Base-by-base conservation (phyloP, 92 coral and sea anemone genomes). In the Epizoanthus scotinus region DNA sequence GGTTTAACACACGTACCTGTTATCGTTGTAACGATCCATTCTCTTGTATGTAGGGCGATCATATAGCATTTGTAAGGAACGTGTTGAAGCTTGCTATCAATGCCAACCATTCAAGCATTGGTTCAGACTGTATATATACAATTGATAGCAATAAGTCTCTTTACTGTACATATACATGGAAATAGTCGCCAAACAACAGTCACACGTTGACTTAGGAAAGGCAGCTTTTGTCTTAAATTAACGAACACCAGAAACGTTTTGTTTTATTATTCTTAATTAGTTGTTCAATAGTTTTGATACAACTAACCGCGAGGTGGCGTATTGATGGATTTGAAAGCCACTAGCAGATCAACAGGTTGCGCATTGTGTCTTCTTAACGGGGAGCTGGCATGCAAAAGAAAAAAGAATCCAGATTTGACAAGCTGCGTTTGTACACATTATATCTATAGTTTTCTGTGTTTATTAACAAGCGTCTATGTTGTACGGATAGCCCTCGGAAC, bases 271-370 rank as follows among this genome's bases (percentile, higher is more conserved):
- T 63, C 27, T 29, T 25, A 25, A 25, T 63, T 17, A 10, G 19
- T 64, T 64, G 70, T 17, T 29, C 3, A 17, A 13, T 38, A 14
- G 44, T 5, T 63, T 28, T 63, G 26, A 63, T 6, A 12, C 6
- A 64, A 64, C 69, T 29, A 17, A 25, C 47, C 28, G 6, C 3
- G 19, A 20, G 70, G 47, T 64, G 70, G 38, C 17, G 38, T 27
- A 64, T 64, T 64, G 40, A 64, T 64, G 22, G 52, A 29, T 4
- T 29, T 64, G 70, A 64, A 64, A 27, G 24, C 22, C 47, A 64
- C 70, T 64, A 29, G 70, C 70, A 63, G 22, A 28, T 2, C n/a
- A 14, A 10, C 70, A 64, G 70, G 70, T 64, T 64, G 21, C n/a
- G 1, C 9, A 64, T 13, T 64, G 70, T 64, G 8, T 19, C 47